phyloP scores from a whole-genome alignment of 23 tunicate genomes.

The Diplosoma virens region DNA sequence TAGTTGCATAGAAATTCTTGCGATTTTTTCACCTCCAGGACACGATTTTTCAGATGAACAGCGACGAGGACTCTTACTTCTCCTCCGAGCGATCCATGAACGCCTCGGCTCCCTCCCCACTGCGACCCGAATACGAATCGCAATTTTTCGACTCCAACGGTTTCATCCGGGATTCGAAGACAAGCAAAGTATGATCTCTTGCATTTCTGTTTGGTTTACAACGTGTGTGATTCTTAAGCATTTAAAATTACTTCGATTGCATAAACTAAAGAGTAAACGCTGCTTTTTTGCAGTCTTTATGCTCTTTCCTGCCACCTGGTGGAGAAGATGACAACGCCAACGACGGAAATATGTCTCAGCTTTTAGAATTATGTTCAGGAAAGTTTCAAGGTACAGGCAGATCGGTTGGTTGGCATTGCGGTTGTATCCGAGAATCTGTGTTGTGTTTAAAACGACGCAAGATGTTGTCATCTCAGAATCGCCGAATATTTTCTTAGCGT shows the following conservation, averaged over 20 bases:
- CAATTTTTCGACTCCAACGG: slow-evolving; percentile 87
- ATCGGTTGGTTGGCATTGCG: too few species aligned
- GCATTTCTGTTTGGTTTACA: too few species aligned
- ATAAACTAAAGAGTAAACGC: too few species aligned
- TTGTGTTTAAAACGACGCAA: slow-evolving; percentile 61
- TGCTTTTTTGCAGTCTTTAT: slow-evolving; percentile 33
- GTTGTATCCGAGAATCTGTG: too few species aligned
- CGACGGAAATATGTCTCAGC: slow-evolving; percentile 87
- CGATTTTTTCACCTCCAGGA: too few species aligned
- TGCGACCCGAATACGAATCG: slow-evolving; percentile 37
- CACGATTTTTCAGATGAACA: slow-evolving; percentile 19
- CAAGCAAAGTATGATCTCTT: slow-evolving; percentile 27
- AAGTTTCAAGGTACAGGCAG: slow-evolving; percentile 82
- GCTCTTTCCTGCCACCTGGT: slow-evolving; percentile 63
- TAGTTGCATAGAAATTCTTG: not conserved
- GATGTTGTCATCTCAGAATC: slow-evolving; percentile 54
- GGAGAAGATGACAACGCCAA: slow-evolving; percentile 88
- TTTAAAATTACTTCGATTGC: too few species aligned
- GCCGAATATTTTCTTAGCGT: too few species aligned
- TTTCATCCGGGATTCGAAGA: slow-evolving; percentile 62
- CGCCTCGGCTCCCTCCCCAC: slow-evolving; percentile 9
- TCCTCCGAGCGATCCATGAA: slow-evolving; percentile 32
- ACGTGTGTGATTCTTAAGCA: too few species aligned
- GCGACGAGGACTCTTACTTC: slow-evolving; percentile 55
- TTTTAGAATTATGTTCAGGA: slow-evolving; percentile 80